Percentiles rank a stretch among this genome's conserved stretches.
Evolutionary conservation across 2,888 invertebrate species (phyloP).

Genomic region (Clitarchus hookeri): DNA sequence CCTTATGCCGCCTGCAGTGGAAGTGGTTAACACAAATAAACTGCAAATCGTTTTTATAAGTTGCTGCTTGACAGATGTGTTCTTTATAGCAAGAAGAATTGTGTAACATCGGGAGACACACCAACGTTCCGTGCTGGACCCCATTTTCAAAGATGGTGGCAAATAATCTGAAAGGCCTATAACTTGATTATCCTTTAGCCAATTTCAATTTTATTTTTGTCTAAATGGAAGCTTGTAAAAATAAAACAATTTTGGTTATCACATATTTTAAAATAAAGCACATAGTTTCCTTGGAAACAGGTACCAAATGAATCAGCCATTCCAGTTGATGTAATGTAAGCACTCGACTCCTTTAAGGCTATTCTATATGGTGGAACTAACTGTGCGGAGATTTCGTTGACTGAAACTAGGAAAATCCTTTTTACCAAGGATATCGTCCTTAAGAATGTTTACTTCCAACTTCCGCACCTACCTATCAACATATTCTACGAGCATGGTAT

Average conservation of each 20-base stretch:
- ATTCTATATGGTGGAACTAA: not conserved
- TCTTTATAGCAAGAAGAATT: not conserved
- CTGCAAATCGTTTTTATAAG: not conserved
- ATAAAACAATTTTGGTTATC: not conserved
- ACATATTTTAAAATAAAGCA: not conserved
- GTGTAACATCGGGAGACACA: not conserved
- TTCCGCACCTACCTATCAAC: constrained; percentile 25
- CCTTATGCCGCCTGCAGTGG: no score
- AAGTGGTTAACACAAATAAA: not conserved
- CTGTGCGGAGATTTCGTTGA: not conserved
- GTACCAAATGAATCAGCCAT: not conserved
- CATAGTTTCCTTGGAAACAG: not conserved
- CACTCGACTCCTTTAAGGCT: not conserved
- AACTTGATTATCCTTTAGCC: not conserved
- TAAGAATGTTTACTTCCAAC: constrained; percentile 16
- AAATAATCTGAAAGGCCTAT: not conserved
- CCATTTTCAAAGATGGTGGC: not conserved
- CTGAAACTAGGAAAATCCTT: constrained; percentile 11
- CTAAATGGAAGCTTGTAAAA: not conserved
- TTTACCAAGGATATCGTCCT: not conserved
- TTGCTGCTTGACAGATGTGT: not conserved
- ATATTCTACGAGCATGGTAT: constrained; percentile 7
- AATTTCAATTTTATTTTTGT: not conserved
- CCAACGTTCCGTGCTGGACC: constrained; percentile 11
- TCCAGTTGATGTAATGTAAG: not conserved